These are phyloP conservation scores for Cebus imitator DNA, from an alignment of 2,113 vertebrate genomes.

Conservation along the genomic window DNA sequence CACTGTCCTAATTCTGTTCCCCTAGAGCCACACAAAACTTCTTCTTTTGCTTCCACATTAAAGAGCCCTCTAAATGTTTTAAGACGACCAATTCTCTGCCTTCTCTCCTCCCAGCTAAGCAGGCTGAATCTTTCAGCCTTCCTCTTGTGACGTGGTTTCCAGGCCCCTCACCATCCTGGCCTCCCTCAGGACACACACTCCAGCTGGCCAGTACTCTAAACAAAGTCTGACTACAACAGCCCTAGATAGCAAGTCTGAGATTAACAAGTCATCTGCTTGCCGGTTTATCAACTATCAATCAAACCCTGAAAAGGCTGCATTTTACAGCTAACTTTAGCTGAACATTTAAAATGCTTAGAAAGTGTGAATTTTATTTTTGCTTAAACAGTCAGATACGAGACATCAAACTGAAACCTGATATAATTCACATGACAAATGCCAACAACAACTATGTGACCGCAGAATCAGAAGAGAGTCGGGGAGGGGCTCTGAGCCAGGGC, in stretches of 20 bases:
- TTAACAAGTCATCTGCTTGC: slow-evolving; percentile 16
- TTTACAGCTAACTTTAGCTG: slow-evolving; percentile 27
- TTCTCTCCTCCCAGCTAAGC: neutral
- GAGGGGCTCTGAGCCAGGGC: neutral
- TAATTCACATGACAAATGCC: slow-evolving; percentile 37
- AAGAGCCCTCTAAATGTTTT: neutral
- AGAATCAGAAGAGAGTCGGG: neutral
- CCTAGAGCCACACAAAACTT: neutral
- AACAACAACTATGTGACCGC: neutral
- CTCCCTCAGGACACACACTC: neutral
- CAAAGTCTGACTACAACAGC: neutral
- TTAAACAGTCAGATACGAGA: slow-evolving; percentile 28
- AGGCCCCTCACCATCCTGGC: neutral
- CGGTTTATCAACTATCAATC: slow-evolving; percentile 42
- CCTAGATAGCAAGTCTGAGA: neutral
- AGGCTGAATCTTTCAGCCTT: neutral
- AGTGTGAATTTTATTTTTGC: slow-evolving; percentile 59
- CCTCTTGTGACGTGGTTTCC: neutral
- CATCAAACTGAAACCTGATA: slow-evolving; percentile 5
- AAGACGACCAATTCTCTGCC: neutral
- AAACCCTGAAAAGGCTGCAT: slow-evolving; percentile 12
- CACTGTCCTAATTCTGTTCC: neutral
- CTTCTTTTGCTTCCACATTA: neutral
- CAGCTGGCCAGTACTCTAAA: neutral
- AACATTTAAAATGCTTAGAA: slow-evolving; percentile 57